Base-by-base conservation (phyloP, 2,888 invertebrate genomes). In the Apodemia hepburni region DNA sequence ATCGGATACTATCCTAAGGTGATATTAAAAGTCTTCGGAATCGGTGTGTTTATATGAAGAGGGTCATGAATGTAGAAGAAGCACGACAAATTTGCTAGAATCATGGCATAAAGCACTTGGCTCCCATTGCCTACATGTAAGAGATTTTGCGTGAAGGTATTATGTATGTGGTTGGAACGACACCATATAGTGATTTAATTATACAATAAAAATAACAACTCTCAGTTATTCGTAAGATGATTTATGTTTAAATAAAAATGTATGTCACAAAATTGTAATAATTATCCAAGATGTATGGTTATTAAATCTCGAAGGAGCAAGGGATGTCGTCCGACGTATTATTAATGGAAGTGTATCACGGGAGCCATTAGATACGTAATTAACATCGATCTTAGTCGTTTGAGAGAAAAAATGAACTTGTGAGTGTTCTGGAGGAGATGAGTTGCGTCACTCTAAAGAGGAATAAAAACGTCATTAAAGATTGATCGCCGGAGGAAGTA, bases 311-410 rank as follows among this genome's bases (percentile, higher is more conserved):
- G 79, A 77, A 77, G 71, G 81, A 82, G 80, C 78, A 80, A 81
- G 82, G 80, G 83, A 78, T 85, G 84, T 87, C 84, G 79, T 82
- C 83, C 79, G 78, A 76, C 77, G 71, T 81, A 79, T 87, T 90
- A 89, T 89, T 89, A 90, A 90, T 90, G 89, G 87, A 89, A 90
- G 88, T 89, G 90, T 89, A 90, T 88, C 90, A 89, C 89, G 83
- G 90, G 84, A 90, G 90, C 89, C 87, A 88, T 89, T 89, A 90
- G 86, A 87, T 83, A 82, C 80, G 78, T 88, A 90, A 90, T 90
- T 89, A 89, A 88, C 86, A 85, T 88, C 85, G 84, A 87, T 84
- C 82, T 79, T 70, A 73, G 73, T 72, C 70, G 67, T 75, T 79
- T 80, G 82, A 84, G 83, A 81, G 83, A 80, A 79, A 83, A 80